Base-by-base conservation (phyloP, 2,888 invertebrate species). In the Leptinotarsa tumamoca region DNA sequence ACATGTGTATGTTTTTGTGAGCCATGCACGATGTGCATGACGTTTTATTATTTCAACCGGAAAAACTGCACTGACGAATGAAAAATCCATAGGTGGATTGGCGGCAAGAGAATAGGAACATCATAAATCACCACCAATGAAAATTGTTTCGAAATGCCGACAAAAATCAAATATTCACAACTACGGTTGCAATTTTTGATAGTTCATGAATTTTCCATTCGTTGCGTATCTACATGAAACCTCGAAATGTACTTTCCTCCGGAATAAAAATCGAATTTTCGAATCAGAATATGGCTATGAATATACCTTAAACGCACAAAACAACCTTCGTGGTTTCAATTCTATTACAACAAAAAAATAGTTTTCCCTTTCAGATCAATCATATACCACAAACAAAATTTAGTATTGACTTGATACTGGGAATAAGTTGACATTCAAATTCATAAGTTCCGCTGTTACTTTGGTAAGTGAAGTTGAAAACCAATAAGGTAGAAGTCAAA, bases 1-100 rank as follows among this genome's bases (percentile, higher is more conserved):
- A 67, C 67, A 68, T 67, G 27, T 72, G 56, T 72, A 49, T 67
- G 23, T 56, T 27, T 54, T 49, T 43, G 56, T 72, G 63, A 67
- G 66, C 67, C n/a, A 51, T 49, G 54, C 67, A 43, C 67, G 33
- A 18, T 67, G 50, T 72, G 49, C 58, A 58, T 72, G 66, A 67
- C 58, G 50, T 68, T 72, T 49, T 21, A 66, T 72, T 50, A 72
- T 66, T 67, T 23, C 50, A n/a, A 58, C 66, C 43, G 18, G n/a
- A 21, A 18, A 33, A 69, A 54, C 33, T 56, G 58, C 56, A 70
- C 7, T 70, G 49, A 58, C 70, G 21, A 70, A 58, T 70, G 18
- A 50, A 70, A 58, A 70, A 70, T 49, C 70, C 43, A 63, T 43
- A 23, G 58, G n/a, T 58, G 27, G 17, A 54, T 68, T 68, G 52